These are phyloP conservation scores for Triops cancriformis DNA, from an alignment of 1,140 invertebrate species.

Conservation along the genomic window DNA sequence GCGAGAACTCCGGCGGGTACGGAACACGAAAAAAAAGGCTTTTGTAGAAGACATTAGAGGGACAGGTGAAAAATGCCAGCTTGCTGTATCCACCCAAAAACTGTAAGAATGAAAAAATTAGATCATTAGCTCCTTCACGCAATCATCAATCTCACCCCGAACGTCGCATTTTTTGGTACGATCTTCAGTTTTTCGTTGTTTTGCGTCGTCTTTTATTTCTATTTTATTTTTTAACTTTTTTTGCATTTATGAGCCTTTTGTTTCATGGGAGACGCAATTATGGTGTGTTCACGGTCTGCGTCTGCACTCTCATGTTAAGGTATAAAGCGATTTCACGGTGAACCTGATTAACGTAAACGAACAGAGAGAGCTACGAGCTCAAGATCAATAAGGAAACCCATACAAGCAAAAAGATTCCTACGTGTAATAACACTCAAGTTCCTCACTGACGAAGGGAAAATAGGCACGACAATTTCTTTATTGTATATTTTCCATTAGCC, in stretches of 20 bases:
- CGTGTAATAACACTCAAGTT: neutral
- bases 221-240: neutral
- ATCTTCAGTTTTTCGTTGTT: neutral
- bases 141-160: neutral
- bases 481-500: too few species aligned
- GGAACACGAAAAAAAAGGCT: neutral
- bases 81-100: neutral
- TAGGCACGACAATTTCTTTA: too few species aligned
- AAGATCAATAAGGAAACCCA: neutral
- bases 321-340: constrained; percentile 6
- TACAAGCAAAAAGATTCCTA: neutral
- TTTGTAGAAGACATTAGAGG: neutral
- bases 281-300: neutral
- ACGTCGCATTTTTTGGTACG: neutral
- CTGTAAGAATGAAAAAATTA: neutral
- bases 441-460: too few species aligned
- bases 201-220: neutral
- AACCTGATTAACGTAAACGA: neutral
- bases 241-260: neutral
- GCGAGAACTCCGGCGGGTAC: neutral
- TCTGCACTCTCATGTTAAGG: neutral
- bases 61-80: constrained; percentile 9
- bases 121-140: neutral
- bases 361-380: neutral
- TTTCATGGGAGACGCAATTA: neutral